phyloP scores from a whole-genome alignment of 2,113 vertebrate genomes.

The Calonectris borealis region DNA sequence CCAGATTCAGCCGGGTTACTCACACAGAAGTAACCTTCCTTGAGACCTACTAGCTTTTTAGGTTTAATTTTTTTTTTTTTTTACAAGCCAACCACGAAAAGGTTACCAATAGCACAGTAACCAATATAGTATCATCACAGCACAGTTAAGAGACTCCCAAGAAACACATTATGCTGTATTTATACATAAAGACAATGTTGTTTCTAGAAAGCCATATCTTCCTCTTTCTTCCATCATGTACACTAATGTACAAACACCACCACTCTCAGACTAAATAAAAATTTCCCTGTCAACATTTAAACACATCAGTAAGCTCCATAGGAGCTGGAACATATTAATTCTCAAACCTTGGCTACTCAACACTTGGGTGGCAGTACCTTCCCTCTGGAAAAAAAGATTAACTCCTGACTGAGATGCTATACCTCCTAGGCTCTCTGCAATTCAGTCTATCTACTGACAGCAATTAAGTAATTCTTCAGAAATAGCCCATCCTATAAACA shows the following conservation, averaged over 20 bases:
- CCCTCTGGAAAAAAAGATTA: not conserved
- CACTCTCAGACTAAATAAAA: not conserved
- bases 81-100: not conserved
- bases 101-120: not conserved
- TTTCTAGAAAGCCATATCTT: not conserved
- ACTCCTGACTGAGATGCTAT: not conserved
- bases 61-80: not conserved
- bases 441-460: not conserved
- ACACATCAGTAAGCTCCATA: not conserved
- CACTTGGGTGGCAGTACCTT: not conserved
- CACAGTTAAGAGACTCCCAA: not conserved
- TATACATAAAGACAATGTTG: not conserved
- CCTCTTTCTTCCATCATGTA: not conserved
- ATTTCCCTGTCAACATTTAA: not conserved
- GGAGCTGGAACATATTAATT: not conserved
- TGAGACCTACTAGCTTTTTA: not conserved
- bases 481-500: not conserved
- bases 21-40: not conserved
- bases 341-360: not conserved
- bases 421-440: not conserved
- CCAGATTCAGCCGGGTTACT: not conserved
- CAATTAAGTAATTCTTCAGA: not conserved
- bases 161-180: not conserved
- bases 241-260: not conserved
- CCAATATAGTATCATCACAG: not conserved